Conservation (phyloP, 2,888 invertebrate species). For the Leptinotarsa juncta region DNA sequence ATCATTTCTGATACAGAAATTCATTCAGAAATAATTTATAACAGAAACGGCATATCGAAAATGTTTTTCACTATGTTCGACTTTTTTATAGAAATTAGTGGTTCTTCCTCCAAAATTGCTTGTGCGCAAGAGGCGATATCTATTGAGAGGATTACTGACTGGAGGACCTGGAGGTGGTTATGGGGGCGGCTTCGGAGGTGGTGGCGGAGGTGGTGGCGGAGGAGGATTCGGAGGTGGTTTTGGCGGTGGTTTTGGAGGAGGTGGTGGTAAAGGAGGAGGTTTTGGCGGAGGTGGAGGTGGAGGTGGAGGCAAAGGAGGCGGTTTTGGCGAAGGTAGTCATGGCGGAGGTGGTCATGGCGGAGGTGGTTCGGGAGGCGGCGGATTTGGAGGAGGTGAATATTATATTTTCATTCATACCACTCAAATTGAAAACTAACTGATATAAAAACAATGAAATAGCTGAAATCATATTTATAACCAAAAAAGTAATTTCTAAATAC, state of each 20-base stretch:
- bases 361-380: constrained; percentile 46
- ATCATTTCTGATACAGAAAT: no score
- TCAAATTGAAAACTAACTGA: no score
- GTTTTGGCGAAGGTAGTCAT: constrained; percentile 40
- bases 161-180: constrained; percentile 47
- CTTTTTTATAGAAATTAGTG: constrained; percentile 41
- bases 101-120: constrained; percentile 27
- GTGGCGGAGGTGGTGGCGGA: constrained; percentile 35
- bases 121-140: constrained; percentile 37
- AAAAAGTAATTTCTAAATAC: no score
- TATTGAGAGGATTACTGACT: constrained; percentile 55
- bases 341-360: constrained; percentile 41
- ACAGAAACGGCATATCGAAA: no score
- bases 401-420: not conserved
- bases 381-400: constrained; percentile 33
- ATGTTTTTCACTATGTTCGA: not conserved
- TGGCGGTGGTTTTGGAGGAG: constrained; percentile 42
- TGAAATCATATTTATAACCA: no score
- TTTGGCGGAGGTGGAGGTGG: constrained; percentile 48
- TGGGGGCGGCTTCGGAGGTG: constrained; percentile 35
- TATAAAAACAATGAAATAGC: no score
- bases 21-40: no score
- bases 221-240: constrained; percentile 40
- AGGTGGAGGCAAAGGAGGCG: constrained; percentile 37
- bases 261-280: constrained; percentile 41